These are phyloP conservation scores for Thaumatotibia leucotreta DNA, from an alignment of 1,140 invertebrate genomes.

Conservation along the genomic window DNA sequence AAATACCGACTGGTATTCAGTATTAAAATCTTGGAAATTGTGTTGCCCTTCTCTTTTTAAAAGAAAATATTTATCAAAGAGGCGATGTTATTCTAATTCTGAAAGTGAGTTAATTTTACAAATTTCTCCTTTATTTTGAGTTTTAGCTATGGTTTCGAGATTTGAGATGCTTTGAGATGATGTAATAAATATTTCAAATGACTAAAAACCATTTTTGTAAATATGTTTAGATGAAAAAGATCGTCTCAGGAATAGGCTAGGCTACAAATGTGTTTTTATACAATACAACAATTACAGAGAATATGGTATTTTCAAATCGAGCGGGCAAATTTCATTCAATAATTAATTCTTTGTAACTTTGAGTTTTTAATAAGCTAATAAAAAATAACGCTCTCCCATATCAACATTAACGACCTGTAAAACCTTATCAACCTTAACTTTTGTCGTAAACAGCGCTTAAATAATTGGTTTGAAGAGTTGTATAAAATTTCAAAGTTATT, in stretches of 20 bases:
- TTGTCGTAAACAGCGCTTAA: constrained; percentile 22
- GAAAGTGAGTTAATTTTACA: too few species aligned
- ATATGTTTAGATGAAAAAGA: too few species aligned
- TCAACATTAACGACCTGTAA: constrained; percentile 21
- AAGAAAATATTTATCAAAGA: background rate
- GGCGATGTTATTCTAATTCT: too few species aligned
- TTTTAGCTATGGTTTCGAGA: too few species aligned
- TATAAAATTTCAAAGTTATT: background rate
- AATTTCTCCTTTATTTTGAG: background rate
- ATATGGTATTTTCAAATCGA: background rate
- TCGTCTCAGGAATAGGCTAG: too few species aligned
- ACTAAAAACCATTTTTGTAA: too few species aligned
- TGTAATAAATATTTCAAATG: too few species aligned
- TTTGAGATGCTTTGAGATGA: too few species aligned
- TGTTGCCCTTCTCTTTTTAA: background rate
- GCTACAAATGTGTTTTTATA: too few species aligned
- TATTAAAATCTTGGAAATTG: background rate
- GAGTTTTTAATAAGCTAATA: background rate
- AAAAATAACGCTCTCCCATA: constrained; percentile 9
- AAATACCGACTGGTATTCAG: background rate
- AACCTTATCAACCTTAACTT: constrained; percentile 33
- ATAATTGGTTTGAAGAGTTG: background rate
- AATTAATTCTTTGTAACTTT: background rate
- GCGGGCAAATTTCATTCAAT: background rate
- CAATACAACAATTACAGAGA: too few species aligned